These are phyloP conservation scores for Mustelus asterias DNA, from an alignment of 2,113 vertebrate species.

Conservation along the genomic window DNA sequence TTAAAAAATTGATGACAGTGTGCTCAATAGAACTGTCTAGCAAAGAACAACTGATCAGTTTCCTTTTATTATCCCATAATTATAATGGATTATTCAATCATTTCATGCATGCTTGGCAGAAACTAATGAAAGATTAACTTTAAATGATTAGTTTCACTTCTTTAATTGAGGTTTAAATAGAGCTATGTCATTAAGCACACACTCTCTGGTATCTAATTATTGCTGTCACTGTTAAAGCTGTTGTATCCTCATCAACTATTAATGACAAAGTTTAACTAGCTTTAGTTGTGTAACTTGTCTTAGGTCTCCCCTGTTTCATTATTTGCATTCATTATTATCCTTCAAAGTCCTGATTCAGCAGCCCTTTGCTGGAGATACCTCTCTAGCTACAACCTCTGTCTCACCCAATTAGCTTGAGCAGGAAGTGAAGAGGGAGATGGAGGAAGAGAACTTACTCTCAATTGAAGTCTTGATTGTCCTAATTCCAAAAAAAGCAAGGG, in stretches of 20 bases:
- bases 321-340: slow-evolving; percentile 30
- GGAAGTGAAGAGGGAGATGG: background rate
- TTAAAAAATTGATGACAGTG: slow-evolving; percentile 1
- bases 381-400: background rate
- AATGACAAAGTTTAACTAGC: slow-evolving; percentile 35
- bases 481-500: background rate
- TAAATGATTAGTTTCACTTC: slow-evolving; percentile 35
- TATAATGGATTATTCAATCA: slow-evolving; percentile 36
- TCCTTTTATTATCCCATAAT: slow-evolving; percentile 32
- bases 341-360: slow-evolving; percentile 26
- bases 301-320: slow-evolving; percentile 21
- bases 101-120: slow-evolving; percentile 33
- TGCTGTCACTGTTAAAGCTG: slow-evolving; percentile 31
- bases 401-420: background rate
- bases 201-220: slow-evolving; percentile 30
- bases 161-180: slow-evolving; percentile 35
- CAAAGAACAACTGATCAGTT: slow-evolving; percentile 25
- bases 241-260: slow-evolving; percentile 34
- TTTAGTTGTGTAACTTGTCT: slow-evolving; percentile 29
- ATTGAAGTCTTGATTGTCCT: background rate
- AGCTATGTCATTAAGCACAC: slow-evolving; percentile 34
- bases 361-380: background rate
- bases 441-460: background rate
- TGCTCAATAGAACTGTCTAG: background rate
- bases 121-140: slow-evolving; percentile 37